These are phyloP conservation scores for Heterohyrax brucei DNA, from an alignment of 2,797 vertebrate species.

Conservation along the genomic window DNA sequence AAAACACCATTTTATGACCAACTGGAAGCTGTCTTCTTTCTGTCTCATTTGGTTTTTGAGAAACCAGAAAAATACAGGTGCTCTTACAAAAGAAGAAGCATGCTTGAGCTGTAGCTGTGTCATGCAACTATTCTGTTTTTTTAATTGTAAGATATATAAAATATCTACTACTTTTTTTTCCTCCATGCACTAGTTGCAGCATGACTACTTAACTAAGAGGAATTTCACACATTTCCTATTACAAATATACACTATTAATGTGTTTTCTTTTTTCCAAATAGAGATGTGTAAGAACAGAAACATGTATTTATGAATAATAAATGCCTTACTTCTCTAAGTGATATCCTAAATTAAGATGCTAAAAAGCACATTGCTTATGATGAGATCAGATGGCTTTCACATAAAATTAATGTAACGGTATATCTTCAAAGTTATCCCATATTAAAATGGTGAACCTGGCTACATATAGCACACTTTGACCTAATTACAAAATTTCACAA, in stretches of 20 bases:
- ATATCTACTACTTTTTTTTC: not conserved
- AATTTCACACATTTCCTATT: constrained; percentile 26
- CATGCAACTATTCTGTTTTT: not conserved
- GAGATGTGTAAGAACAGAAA: not conserved
- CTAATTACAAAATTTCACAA: constrained; percentile 62
- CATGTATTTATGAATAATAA: constrained; percentile 46
- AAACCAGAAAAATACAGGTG: not conserved
- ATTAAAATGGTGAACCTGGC: constrained; percentile 39
- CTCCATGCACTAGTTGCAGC: not conserved
- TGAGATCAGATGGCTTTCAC: not conserved
- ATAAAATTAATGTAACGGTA: constrained; percentile 29
- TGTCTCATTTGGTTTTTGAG: not conserved
- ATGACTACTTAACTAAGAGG: not conserved
- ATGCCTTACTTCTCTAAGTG: not conserved
- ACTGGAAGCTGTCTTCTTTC: not conserved
- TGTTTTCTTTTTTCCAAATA: not conserved
- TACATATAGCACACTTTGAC: not conserved
- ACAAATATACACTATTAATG: not conserved
- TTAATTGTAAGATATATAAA: constrained; percentile 49
- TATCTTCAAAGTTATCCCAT: not conserved
- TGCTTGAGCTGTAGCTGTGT: not conserved
- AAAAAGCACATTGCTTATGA: not conserved
- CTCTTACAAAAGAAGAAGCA: not conserved
- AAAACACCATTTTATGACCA: constrained; percentile 37
- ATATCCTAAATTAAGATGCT: constrained; percentile 9